phyloP scores from a whole-genome alignment of 2,113 vertebrate species.

The Herpailurus yagouaroundi region DNA sequence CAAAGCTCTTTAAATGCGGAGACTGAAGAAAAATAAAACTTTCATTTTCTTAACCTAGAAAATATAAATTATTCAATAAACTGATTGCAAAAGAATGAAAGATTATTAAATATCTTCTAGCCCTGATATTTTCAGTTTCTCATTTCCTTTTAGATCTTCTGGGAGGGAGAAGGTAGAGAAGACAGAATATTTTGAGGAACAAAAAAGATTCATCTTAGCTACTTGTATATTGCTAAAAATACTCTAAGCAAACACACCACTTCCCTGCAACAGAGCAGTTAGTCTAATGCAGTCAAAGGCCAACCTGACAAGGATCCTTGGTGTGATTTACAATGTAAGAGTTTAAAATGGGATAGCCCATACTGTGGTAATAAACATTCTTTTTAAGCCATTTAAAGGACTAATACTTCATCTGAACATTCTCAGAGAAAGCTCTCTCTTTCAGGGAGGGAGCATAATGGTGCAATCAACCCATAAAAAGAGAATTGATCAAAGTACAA shows the following conservation, averaged over 20 bases:
- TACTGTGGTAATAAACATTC: slow-evolving; percentile 39
- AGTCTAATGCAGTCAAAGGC: slow-evolving; percentile 56
- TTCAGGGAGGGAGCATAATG: slow-evolving; percentile 32
- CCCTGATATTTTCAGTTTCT: not conserved
- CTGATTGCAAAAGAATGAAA: not conserved
- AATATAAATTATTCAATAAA: slow-evolving; percentile 9
- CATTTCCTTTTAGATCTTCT: slow-evolving; percentile 29
- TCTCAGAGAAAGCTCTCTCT: slow-evolving; percentile 50
- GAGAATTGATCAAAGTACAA: not conserved
- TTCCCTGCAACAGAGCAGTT: not conserved
- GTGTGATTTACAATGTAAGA: slow-evolving; percentile 59
- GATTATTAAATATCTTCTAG: not conserved
- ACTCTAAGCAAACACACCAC: not conserved
- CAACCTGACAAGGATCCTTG: not conserved
- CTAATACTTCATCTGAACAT: slow-evolving; percentile 7
- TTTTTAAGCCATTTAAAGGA: slow-evolving; percentile 58
- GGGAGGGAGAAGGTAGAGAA: not conserved
- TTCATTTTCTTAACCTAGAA: not conserved
- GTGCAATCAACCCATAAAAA: slow-evolving; percentile 48
- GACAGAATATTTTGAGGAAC: not conserved
- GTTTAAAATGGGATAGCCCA: slow-evolving; percentile 14
- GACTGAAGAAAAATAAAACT: not conserved
- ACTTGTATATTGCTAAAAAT: not conserved
- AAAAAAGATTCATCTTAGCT: not conserved
- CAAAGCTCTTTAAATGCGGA: not conserved